Evolutionary conservation across 2,797 vertebrate species (phyloP).

Genomic region (Synanceia verrucosa): DNA sequence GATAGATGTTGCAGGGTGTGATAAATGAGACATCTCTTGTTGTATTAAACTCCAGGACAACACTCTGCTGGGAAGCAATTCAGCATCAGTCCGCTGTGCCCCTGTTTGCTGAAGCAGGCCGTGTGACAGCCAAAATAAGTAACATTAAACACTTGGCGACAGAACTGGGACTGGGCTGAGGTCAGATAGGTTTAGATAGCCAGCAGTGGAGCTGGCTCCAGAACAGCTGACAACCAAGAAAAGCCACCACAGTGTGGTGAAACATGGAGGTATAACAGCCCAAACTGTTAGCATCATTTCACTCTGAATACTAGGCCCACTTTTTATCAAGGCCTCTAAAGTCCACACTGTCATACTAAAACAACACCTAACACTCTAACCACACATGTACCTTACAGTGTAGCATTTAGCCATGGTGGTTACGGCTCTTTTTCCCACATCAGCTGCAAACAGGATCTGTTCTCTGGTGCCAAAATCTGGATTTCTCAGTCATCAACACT

Average conservation of each 20-base stretch:
- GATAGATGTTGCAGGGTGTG: constrained; percentile 43
- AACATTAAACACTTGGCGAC: constrained; percentile 73
- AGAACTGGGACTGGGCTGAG: constrained; percentile 62
- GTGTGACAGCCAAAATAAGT: constrained; percentile 60
- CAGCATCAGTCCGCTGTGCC: constrained; percentile 56
- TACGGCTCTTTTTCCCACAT: neutral
- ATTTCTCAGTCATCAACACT: neutral
- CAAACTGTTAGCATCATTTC: neutral
- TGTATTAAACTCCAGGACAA: constrained; percentile 47
- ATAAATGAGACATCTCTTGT: constrained; percentile 41
- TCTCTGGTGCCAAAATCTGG: neutral
- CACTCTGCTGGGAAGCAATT: constrained; percentile 59
- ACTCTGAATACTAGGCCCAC: neutral
- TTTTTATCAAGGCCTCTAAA: neutral
- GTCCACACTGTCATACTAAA: neutral
- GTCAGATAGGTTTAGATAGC: constrained; percentile 35
- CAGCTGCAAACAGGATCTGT: neutral
- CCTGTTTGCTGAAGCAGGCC: constrained; percentile 50
- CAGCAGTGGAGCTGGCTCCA: constrained; percentile 22
- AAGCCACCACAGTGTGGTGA: neutral
- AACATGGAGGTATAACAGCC: neutral
- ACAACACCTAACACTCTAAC: neutral
- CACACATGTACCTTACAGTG: neutral
- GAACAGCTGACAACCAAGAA: constrained; percentile 19
- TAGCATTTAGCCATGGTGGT: neutral